phyloP scores from a whole-genome alignment of 1,140 invertebrate genomes.

The Nixonia krombeini region DNA sequence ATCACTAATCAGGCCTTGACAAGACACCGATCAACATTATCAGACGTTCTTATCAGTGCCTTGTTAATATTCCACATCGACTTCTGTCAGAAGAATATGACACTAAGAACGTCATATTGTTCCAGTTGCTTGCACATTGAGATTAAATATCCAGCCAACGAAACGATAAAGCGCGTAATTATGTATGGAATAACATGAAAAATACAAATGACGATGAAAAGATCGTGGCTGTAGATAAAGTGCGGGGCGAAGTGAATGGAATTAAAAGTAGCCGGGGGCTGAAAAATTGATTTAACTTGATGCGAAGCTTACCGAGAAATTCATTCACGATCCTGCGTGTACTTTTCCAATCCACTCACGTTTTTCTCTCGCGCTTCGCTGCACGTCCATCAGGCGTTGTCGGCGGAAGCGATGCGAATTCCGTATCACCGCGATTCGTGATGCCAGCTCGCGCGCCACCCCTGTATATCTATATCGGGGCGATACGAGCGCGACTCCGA shows the following conservation, averaged over 20 bases:
- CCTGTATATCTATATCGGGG: not conserved
- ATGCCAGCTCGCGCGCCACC: conserved; percentile 2
- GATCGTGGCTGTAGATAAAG: not conserved
- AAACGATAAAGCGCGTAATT: no score
- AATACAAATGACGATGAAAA: no score
- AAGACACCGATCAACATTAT: no score
- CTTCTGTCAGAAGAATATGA: no score
- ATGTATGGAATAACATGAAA: no score
- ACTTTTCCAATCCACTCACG: conserved; percentile 31
- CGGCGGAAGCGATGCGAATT: conserved; percentile 10
- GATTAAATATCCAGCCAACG: no score
- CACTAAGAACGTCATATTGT: no score
- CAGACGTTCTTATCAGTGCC: no score
- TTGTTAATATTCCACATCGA: no score
- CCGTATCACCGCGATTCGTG: conserved; percentile 24
- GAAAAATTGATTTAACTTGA: conserved; percentile 15
- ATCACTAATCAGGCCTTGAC: no score
- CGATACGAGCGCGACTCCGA: no score
- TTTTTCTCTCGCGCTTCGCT: conserved; percentile 16
- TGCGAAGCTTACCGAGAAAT: conserved; percentile 20
- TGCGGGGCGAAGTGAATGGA: not conserved
- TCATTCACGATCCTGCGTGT: conserved; percentile 26
- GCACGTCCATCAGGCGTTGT: not conserved
- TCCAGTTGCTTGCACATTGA: no score
- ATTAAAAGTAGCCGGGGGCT: not conserved